Evolutionary conservation across 2,888 invertebrate species (phyloP).

Genomic region (Cheilosia scutellata): DNA sequence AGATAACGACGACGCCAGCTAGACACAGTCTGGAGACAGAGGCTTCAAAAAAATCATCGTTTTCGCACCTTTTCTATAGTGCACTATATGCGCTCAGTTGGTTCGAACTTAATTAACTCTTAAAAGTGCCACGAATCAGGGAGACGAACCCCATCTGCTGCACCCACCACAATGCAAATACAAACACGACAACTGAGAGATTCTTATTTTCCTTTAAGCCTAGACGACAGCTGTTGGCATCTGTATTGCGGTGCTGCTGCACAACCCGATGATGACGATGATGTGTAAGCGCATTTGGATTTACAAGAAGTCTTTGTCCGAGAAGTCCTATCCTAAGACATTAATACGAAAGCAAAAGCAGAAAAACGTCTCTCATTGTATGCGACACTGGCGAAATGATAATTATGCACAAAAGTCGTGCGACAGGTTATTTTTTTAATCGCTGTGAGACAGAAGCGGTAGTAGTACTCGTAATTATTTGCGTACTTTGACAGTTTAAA

Average conservation of each 20-base stretch:
- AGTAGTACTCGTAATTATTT: slow-evolving; percentile 21
- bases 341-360: slow-evolving; percentile 15
- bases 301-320: slow-evolving; percentile 46
- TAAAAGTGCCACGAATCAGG: slow-evolving; percentile 26
- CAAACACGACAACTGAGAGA: background rate
- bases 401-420: slow-evolving; percentile 68
- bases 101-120: slow-evolving; percentile 44
- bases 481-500: slow-evolving; percentile 48
- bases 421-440: slow-evolving; percentile 57
- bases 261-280: slow-evolving; percentile 9
- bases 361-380: slow-evolving; percentile 22
- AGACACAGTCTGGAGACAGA: background rate
- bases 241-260: slow-evolving; percentile 16
- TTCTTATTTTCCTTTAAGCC: slow-evolving; percentile 12
- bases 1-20: slow-evolving; percentile 36
- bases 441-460: slow-evolving; percentile 29
- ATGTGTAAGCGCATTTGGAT: slow-evolving; percentile 42
- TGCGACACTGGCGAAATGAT: slow-evolving; percentile 50
- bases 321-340: slow-evolving; percentile 31
- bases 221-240: slow-evolving; percentile 63
- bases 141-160: slow-evolving; percentile 61
- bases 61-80: slow-evolving; percentile 59
- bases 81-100: slow-evolving; percentile 6
- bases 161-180: slow-evolving; percentile 71
- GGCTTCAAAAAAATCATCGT: slow-evolving; percentile 14